Evolutionary conservation across 2,888 invertebrate genomes (phyloP), one percentile per base, ranked within the genome.

Genomic region (Clepsis dumicolana): DNA sequence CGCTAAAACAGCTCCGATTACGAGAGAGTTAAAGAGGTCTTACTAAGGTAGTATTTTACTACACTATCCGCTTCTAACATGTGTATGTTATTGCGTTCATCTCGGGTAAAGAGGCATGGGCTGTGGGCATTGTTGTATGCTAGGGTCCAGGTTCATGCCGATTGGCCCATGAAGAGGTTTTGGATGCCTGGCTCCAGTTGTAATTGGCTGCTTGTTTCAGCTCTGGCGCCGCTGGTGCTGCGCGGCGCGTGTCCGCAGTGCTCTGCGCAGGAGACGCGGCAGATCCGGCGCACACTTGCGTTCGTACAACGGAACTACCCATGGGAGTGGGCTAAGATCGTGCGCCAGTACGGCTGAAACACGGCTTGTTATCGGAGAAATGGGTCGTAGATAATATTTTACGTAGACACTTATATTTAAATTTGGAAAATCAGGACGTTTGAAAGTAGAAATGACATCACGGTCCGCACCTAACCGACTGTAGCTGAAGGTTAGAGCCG

Each of bases 221-320:
- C 95, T 74, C 88, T 96, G 77, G 96, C 96, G 1, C 97, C 97
- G 0, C 86, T 96, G 73, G 96, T 97, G 4, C 91, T 97, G 35
- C 94, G 96, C 72, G 96, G 96, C 1, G 93, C 96, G 1, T 97
- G 97, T 78, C 96, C 96, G 0, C 96, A 96, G 76, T 96, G 96
- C 79, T 94, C 94, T 0, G 90, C 94, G 4, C 94, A 95, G 73
- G 96, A 96, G 85, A 94, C 94, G 56, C 90, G 93, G 41, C 96
- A 97, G 87, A 96, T 97, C 75, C 95, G 96, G 75, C 95, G 95
- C 78, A 96, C 96, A 2, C 93, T 97, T n/a, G 95, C 95, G 0
- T 95, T 95, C 86, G 95, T 97, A 53, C 96, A 97, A 79, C 91
- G 95, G 71, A 95, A 96, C 86, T 96, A 95, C 80, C 97, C 97